Evolutionary conservation across 2,888 invertebrate species (phyloP), one percentile per base, ranked within the genome.

Genomic region (Plemyria rubiginata): DNA sequence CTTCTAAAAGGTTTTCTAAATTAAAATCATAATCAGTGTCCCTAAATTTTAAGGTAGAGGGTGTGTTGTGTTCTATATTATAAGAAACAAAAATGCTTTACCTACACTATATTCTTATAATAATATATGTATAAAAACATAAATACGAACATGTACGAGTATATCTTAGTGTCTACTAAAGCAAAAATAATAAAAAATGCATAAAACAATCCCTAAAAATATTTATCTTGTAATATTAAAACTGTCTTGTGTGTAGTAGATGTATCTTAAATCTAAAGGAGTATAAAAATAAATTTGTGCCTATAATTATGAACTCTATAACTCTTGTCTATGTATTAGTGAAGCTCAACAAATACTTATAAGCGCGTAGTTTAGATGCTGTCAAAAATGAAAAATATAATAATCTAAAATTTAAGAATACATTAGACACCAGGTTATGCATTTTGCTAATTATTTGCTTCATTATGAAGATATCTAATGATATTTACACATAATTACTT

Each of bases 31-130:
- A 88, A 85, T 80, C 81, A 82, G 88, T 90, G 91, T 91, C 91
- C 90, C 90, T 74, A 79, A 75, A 74, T 60, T 61, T 60, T 63
- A 70, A 79, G 77, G 77, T 80, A 85, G 81, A 87, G 84, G 88
- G 86, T 90, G 87, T 86, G 86, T 87, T 90, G 88, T 92, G 90
- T 89, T 88, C 84, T 86, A 85, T 79, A 79, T 77, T 76, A 81
- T 87, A 86, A 89, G 84, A 84, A 85, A 88, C 80, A 88, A 90
- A 22, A 92, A 92, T 92, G 92, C 92, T 92, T 92, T 92, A 92
- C 91, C 84, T 88, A 90, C 85, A 90, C 86, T 92, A 89, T 92
- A 92, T 92, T 92, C 92, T 92, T 92, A 91, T 92, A 92, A 88
- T 90, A 78, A 75, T 92, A 91, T 91, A 88, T 92, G 90, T 92